Percentiles rank a stretch among this genome's conserved stretches.
These are phyloP conservation scores for Eudemis profundana DNA, from an alignment of 2,888 invertebrate species.

Conservation along the genomic window DNA sequence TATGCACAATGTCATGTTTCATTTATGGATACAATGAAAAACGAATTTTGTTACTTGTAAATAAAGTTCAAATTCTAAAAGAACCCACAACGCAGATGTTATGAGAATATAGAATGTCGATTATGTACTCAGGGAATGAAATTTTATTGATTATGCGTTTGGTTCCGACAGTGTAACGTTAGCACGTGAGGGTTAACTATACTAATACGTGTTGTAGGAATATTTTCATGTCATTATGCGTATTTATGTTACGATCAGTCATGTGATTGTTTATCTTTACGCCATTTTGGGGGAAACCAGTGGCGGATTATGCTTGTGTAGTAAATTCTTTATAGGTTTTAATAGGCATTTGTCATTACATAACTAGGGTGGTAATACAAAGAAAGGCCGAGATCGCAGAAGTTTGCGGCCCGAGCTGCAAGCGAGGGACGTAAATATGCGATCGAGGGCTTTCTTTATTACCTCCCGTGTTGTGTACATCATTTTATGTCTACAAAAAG, in stretches of 20 bases:
- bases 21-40: background rate
- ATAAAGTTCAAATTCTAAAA: background rate
- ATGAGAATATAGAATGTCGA: background rate
- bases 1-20: background rate
- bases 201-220: background rate
- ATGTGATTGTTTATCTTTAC: too few relatives aligned
- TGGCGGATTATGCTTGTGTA: background rate
- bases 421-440: too few relatives aligned
- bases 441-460: too few relatives aligned
- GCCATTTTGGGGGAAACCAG: background rate
- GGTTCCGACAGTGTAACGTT: constrained; percentile 15
- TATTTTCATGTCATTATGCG: background rate
- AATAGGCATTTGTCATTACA: too few relatives aligned
- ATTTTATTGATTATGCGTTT: constrained; percentile 38
- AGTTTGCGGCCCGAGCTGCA: too few relatives aligned
- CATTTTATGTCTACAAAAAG: too few relatives aligned
- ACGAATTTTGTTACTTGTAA: background rate
- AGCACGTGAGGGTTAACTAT: constrained; percentile 3
- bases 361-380: too few relatives aligned
- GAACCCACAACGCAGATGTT: background rate
- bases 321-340: too few relatives aligned
- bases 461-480: too few relatives aligned
- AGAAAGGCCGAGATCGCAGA: too few relatives aligned
- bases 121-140: constrained; percentile 30
- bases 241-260: background rate